Conservation (phyloP, 2,888 invertebrate genomes). For the Bruchidius siliquastri region DNA sequence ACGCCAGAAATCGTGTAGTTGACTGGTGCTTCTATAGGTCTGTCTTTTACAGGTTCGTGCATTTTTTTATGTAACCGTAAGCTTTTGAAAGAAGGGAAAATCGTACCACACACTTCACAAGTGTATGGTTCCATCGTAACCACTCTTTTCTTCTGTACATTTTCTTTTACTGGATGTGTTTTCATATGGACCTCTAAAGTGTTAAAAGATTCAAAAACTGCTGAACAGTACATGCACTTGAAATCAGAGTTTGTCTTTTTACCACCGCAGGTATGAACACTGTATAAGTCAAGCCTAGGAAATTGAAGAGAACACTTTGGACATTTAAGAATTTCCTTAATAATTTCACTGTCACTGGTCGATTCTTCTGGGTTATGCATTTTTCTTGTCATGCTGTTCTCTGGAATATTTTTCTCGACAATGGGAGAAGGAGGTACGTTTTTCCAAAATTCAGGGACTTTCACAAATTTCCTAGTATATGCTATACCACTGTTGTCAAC, state of each 20-base stretch:
- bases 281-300: slow-evolving; percentile 45
- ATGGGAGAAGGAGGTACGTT: slow-evolving; percentile 35
- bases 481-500: slow-evolving; percentile 50
- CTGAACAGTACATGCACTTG: slow-evolving; percentile 49
- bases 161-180: slow-evolving; percentile 47
- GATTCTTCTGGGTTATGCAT: slow-evolving; percentile 29
- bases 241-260: slow-evolving; percentile 46
- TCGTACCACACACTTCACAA: slow-evolving; percentile 64
- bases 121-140: slow-evolving; percentile 44
- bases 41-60: slow-evolving; percentile 64
- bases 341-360: slow-evolving; percentile 21
- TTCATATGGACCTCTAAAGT: slow-evolving; percentile 59
- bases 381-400: slow-evolving; percentile 31
- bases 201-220: slow-evolving; percentile 43
- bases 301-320: slow-evolving; percentile 49
- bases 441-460: slow-evolving; percentile 57
- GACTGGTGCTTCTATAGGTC: slow-evolving; percentile 51
- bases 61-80: slow-evolving; percentile 67
- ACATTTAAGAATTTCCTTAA: slow-evolving; percentile 47
- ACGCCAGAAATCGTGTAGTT: slow-evolving; percentile 37
- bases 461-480: slow-evolving; percentile 54
- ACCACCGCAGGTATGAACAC: slow-evolving; percentile 45
- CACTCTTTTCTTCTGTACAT: slow-evolving; percentile 18
- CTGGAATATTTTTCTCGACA: slow-evolving; percentile 30
- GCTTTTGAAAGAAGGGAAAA: slow-evolving; percentile 62